Percentiles rank a stretch among this genome's conserved stretches.
Evolutionary conservation across 2,797 vertebrate genomes (phyloP).

Genomic region (Masticophis lateralis): DNA sequence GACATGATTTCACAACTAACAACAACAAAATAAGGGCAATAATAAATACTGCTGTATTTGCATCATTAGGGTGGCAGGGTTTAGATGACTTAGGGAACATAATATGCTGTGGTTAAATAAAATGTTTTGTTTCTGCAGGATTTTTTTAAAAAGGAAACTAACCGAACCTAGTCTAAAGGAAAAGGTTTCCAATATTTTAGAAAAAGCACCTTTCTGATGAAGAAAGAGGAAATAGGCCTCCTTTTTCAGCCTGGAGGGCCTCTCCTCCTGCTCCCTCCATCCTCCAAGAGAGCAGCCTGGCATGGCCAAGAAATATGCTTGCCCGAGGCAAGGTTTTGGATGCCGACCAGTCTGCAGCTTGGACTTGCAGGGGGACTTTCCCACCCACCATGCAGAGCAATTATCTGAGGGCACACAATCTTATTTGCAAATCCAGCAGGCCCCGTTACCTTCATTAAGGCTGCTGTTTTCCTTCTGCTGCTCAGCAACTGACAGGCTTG

Average conservation of each 20-base stretch:
- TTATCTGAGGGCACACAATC: slow-evolving; percentile 12
- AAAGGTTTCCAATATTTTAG: background rate
- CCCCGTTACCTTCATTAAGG: background rate
- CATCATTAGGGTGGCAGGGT: background rate
- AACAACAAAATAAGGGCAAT: background rate
- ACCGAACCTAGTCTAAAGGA: background rate
- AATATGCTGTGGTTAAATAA: background rate
- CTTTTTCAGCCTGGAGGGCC: slow-evolving; percentile 27
- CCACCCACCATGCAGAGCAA: accelerated
- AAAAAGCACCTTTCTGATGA: background rate
- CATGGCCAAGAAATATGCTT: background rate
- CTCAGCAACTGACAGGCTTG: background rate
- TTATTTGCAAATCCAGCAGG: slow-evolving; percentile 26
- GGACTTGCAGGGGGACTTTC: background rate
- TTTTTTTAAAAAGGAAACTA: background rate
- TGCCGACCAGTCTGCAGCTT: background rate
- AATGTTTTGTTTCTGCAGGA: background rate
- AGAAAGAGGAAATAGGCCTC: slow-evolving; percentile 23
- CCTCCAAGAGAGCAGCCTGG: background rate
- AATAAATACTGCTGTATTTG: background rate
- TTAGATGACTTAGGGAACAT: background rate
- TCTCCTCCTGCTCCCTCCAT: background rate
- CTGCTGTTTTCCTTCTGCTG: slow-evolving; percentile 19
- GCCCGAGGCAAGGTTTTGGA: background rate
- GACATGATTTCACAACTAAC: no score